Percentiles rank a stretch among this genome's conserved stretches.
Evolutionary conservation across 2,113 vertebrate genomes (phyloP).

Genomic region (Agelaius phoeniceus): DNA sequence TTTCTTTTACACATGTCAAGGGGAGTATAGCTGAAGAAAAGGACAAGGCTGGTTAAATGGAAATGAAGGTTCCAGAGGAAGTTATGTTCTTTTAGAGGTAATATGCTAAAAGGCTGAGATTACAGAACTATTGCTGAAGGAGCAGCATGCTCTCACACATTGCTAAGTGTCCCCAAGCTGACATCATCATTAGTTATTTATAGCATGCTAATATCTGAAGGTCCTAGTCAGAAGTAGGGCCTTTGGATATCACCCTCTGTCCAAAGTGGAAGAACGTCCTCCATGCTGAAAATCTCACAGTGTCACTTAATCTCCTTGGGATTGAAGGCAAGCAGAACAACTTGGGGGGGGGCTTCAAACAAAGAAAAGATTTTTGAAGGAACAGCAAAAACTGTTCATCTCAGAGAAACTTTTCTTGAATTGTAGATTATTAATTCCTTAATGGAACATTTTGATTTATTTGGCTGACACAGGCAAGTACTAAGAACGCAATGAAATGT

Average conservation of each 20-base stretch:
- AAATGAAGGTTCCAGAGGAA: slow-evolving; percentile 46
- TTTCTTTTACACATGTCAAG: slow-evolving; percentile 52
- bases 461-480: background rate
- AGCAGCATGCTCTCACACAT: background rate
- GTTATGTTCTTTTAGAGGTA: slow-evolving; percentile 37
- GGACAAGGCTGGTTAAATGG: slow-evolving; percentile 35
- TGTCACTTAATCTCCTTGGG: background rate
- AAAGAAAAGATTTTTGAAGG: background rate
- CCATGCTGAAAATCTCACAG: background rate
- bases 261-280: background rate
- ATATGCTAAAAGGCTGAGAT: slow-evolving; percentile 35
- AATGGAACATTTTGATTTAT: slow-evolving; percentile 4
- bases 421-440: background rate
- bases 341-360: background rate
- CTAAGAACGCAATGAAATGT: background rate
- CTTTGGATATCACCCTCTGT: background rate
- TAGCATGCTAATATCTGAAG: slow-evolving; percentile 1
- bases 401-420: background rate
- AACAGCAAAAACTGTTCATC: background rate
- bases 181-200: slow-evolving; percentile 55
- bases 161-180: slow-evolving; percentile 24
- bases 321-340: background rate
- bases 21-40: slow-evolving; percentile 13
- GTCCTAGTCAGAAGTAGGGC: background rate
- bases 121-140: slow-evolving; percentile 47